phyloP scores from a whole-genome alignment of 1,140 invertebrate species.

The Vanessa atalanta region DNA sequence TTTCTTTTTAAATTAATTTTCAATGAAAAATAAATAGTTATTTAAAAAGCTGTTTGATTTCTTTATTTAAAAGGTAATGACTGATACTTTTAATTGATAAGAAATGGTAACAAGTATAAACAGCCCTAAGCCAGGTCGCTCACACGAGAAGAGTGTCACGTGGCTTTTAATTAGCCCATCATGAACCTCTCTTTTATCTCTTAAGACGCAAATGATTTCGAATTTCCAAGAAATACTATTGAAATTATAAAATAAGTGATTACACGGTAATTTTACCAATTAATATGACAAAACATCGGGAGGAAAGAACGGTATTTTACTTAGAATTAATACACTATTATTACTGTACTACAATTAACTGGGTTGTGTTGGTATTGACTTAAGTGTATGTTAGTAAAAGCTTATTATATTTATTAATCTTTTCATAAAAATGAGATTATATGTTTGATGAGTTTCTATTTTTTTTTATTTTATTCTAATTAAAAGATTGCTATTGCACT shows the following conservation, averaged over 20 bases:
- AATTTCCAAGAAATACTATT: slow-evolving; percentile 6
- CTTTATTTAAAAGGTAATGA: slow-evolving; percentile 22
- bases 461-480: too few relatives aligned
- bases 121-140: slow-evolving; percentile 22
- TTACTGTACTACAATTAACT: too few relatives aligned
- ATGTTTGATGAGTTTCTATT: too few relatives aligned
- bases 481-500: too few relatives aligned
- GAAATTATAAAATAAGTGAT: neutral
- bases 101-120: slow-evolving; percentile 29
- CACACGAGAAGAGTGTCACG: slow-evolving; percentile 32
- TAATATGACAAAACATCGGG: neutral
- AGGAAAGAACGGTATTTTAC: too few relatives aligned
- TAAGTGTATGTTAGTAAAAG: too few relatives aligned
- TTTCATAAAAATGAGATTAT: too few relatives aligned
- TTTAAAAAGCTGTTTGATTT: slow-evolving; percentile 17
- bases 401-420: too few relatives aligned
- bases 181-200: slow-evolving; percentile 30
- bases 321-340: too few relatives aligned
- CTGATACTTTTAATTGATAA: slow-evolving; percentile 21
- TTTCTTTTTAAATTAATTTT: too few relatives aligned
- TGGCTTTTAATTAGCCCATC: slow-evolving; percentile 57
- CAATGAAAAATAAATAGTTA: neutral
- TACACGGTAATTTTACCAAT: neutral
- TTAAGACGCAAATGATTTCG: slow-evolving; percentile 25
- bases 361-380: too few relatives aligned